Evolutionary conservation across 2,888 invertebrate genomes (phyloP).

Genomic region (Caenorhabditis panamensis): DNA sequence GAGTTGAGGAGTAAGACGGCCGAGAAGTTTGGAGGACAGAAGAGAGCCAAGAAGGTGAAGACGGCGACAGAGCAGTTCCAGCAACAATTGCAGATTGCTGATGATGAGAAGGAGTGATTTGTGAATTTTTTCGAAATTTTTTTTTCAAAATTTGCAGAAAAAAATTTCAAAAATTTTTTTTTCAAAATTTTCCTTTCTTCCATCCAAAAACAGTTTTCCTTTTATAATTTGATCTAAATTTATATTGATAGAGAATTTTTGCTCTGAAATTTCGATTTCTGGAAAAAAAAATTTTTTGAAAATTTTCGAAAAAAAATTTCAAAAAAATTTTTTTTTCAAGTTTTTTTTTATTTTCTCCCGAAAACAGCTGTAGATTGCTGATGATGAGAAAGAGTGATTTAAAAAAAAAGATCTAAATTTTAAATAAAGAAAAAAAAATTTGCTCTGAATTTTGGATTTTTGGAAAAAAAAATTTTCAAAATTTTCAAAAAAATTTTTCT

Average conservation of each 20-base stretch:
- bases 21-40: slow-evolving; percentile 68
- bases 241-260: no score
- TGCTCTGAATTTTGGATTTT: no score
- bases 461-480: not conserved
- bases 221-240: no score
- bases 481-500: not conserved
- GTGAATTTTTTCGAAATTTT: slow-evolving; percentile 12
- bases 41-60: slow-evolving; percentile 57
- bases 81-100: slow-evolving; percentile 64
- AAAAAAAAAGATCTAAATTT: not conserved
- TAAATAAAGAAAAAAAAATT: slow-evolving; percentile 5
- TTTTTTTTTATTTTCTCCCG: not conserved
- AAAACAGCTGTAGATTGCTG: no score
- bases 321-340: not conserved
- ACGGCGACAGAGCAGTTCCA: slow-evolving; percentile 63
- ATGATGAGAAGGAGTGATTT: slow-evolving; percentile 62
- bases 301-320: not conserved
- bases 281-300: not conserved
- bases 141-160: slow-evolving; percentile 3
- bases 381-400: no score
- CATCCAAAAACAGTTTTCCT: no score
- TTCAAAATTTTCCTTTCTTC: no score
- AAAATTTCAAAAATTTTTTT: not conserved
- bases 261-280: not conserved
- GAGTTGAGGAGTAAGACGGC: slow-evolving; percentile 85